A percentile compares a stretch with the other conserved stretches of the same genome.
These are phyloP conservation scores for Diplodus puntazzo DNA, from an alignment of 2,797 vertebrate species.

Conservation along the genomic window DNA sequence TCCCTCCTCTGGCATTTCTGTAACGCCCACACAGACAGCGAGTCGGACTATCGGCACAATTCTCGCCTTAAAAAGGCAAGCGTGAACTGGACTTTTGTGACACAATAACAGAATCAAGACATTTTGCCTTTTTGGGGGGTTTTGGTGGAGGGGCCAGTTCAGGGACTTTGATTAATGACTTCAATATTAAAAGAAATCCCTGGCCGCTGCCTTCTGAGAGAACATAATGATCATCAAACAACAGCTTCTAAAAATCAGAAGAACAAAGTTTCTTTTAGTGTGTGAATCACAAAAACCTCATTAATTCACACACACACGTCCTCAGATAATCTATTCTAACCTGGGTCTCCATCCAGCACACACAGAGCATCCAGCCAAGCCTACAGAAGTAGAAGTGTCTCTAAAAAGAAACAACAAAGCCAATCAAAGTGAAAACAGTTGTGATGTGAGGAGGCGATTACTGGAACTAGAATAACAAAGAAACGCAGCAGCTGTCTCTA, in stretches of 20 bases:
- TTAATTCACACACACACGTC: not conserved
- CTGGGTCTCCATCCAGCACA: too few species aligned
- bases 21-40: too few species aligned
- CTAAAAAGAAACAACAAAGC: not conserved
- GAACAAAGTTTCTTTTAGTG: not conserved
- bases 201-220: not conserved
- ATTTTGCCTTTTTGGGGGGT: not conserved
- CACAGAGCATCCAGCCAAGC: not conserved
- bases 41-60: too few species aligned
- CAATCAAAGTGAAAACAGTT: constrained; percentile 26
- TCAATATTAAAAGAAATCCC: not conserved
- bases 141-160: not conserved
- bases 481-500: constrained; percentile 35
- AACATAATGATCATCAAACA: not conserved
- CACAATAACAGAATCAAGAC: too few species aligned
- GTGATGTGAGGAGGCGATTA: constrained; percentile 31
- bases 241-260: not conserved
- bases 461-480: constrained; percentile 52
- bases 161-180: not conserved
- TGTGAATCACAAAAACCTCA: constrained; percentile 4
- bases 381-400: constrained; percentile 21
- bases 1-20: too few species aligned
- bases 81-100: too few species aligned
- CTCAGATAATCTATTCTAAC: constrained; percentile 3
- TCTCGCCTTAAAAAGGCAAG: too few species aligned